These are phyloP conservation scores for Eclectus roratus DNA, from an alignment of 2,113 vertebrate genomes.

Conservation along the genomic window DNA sequence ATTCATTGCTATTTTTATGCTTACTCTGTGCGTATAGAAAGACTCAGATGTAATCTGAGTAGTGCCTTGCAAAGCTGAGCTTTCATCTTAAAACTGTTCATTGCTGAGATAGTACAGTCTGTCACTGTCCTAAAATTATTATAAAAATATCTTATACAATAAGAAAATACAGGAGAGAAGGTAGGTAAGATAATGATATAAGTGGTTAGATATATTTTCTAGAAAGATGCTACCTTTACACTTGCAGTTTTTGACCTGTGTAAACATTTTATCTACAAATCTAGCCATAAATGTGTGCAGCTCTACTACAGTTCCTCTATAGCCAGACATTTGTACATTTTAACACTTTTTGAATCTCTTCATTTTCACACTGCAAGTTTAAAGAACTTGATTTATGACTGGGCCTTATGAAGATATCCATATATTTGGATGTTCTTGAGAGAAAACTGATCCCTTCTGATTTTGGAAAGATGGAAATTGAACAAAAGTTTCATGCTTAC, in stretches of 20 bases:
- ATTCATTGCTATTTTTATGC: background rate
- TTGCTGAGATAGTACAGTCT: background rate
- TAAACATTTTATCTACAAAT: background rate
- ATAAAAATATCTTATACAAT: background rate
- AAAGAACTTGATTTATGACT: background rate
- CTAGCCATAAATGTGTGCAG: background rate
- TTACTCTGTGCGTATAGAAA: background rate
- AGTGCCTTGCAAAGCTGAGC: background rate
- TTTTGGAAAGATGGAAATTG: background rate
- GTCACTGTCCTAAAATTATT: background rate
- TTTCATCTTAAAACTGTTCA: background rate
- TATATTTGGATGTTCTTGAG: background rate
- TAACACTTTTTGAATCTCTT: background rate
- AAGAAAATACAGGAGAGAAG: background rate
- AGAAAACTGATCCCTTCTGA: background rate
- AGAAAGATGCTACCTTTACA: background rate
- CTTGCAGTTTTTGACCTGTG: background rate
- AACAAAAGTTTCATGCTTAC: background rate
- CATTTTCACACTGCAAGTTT: background rate
- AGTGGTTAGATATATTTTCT: background rate
- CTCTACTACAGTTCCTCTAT: background rate
- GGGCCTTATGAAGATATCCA: background rate
- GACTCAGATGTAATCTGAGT: background rate
- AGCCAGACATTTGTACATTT: background rate
- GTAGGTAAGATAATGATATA: background rate